phyloP scores from a whole-genome alignment of 1,140 invertebrate genomes.

The Drosophila seguyi region DNA sequence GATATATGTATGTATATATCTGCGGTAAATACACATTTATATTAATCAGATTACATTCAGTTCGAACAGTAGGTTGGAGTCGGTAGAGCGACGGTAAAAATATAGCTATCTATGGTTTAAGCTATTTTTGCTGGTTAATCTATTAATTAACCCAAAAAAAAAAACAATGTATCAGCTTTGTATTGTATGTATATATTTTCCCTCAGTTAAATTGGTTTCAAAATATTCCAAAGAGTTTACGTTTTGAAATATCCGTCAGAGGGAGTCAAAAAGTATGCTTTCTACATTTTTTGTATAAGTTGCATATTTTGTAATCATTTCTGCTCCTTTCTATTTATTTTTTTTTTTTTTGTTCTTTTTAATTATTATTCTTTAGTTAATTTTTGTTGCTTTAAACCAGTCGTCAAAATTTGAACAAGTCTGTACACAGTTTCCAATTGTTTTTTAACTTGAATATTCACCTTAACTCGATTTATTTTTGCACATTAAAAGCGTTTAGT shows the following conservation, averaged over 20 bases:
- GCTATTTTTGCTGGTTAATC: slow-evolving; percentile 20
- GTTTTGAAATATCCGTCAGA: neutral
- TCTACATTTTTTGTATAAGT: neutral
- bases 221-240: slow-evolving; percentile 18
- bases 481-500: slow-evolving; percentile 50
- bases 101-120: slow-evolving; percentile 35
- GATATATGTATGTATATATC: slow-evolving; percentile 14
- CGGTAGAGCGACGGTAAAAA: slow-evolving; percentile 49
- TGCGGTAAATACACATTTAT: slow-evolving; percentile 48
- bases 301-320: no score
- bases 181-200: slow-evolving; percentile 17
- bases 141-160: slow-evolving; percentile 17
- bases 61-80: slow-evolving; percentile 44
- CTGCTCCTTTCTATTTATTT: neutral
- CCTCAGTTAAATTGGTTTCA: slow-evolving; percentile 14
- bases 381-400: slow-evolving; percentile 1
- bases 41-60: slow-evolving; percentile 51
- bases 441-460: slow-evolving; percentile 1
- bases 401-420: slow-evolving; percentile 7
- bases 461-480: slow-evolving; percentile 21
- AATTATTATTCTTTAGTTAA: neutral
- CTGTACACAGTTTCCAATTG: neutral
- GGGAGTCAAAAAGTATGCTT: neutral
- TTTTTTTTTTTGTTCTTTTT: neutral
- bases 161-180: slow-evolving; percentile 25